phyloP scores from a whole-genome alignment of 2,888 invertebrate species.

The Drosophila falleni region DNA sequence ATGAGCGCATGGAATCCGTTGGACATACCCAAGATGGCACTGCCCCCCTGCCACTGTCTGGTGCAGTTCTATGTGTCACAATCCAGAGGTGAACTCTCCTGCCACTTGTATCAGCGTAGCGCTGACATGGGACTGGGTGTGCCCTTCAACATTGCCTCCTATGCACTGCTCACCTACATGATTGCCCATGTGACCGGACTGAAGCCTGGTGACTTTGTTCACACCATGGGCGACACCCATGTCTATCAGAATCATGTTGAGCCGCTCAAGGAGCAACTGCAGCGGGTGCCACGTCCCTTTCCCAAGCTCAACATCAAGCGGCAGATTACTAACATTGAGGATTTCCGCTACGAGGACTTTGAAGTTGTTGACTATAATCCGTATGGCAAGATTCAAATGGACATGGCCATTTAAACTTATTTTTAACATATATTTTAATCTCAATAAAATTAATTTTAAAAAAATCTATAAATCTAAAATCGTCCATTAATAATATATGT shows the following conservation, averaged over 20 bases:
- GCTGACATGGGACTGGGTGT: conserved; percentile 99
- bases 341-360: conserved; percentile 95
- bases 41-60: conserved; percentile 98
- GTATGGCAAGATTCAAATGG: conserved; percentile 95
- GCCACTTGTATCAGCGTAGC: conserved; percentile 97
- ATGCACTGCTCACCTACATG: conserved; percentile 97
- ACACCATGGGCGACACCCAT: conserved; percentile 97
- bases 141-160: conserved; percentile 99
- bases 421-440: not conserved
- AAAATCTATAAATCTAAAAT: too few species aligned
- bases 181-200: conserved; percentile 97
- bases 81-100: conserved; percentile 92
- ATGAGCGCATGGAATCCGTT: conserved; percentile 98
- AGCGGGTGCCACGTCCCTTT: conserved; percentile 92
- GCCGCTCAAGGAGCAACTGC: conserved; percentile 92
- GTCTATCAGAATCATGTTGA: conserved; percentile 96
- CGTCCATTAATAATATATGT: too few species aligned
- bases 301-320: conserved; percentile 92
- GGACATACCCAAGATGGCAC: conserved; percentile 95
- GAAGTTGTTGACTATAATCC: conserved; percentile 93
- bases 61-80: conserved; percentile 95
- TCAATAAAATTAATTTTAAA: conserved; percentile 7
- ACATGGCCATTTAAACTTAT: conserved; percentile 87
- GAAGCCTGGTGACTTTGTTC: conserved; percentile 96
- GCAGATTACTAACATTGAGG: conserved; percentile 91